phyloP scores from a whole-genome alignment of 2,888 invertebrate species.

The Notodonta dromedarius region DNA sequence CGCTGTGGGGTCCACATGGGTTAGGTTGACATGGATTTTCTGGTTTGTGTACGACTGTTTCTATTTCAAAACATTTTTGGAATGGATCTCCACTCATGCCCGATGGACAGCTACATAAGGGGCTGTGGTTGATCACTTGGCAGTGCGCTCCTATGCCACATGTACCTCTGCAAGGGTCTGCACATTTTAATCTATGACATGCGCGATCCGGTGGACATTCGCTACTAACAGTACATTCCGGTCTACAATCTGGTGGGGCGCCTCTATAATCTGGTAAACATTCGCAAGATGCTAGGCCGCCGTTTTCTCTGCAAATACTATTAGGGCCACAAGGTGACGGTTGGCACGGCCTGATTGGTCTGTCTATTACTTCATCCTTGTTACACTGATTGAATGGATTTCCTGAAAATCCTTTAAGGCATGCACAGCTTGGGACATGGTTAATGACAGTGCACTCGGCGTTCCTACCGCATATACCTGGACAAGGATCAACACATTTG shows the following conservation, averaged over 20 bases:
- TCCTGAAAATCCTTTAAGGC: slow-evolving; percentile 88
- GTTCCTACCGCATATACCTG: slow-evolving; percentile 92
- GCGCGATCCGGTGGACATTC: slow-evolving; percentile 91
- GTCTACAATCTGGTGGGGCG: slow-evolving; percentile 88
- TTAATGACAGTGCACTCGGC: slow-evolving; percentile 93
- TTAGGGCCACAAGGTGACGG: slow-evolving; percentile 91
- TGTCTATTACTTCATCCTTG: slow-evolving; percentile 56
- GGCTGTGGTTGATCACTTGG: slow-evolving; percentile 91
- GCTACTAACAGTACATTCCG: slow-evolving; percentile 90
- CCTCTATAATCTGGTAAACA: slow-evolving; percentile 88
- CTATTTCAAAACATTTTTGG: slow-evolving; percentile 78
- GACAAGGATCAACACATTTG: slow-evolving; percentile 94
- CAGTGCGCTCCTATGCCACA: slow-evolving; percentile 90
- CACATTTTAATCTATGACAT: slow-evolving; percentile 91
- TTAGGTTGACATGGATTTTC: slow-evolving; percentile 88
- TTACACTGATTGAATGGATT: slow-evolving; percentile 86
- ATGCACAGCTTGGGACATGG: slow-evolving; percentile 94
- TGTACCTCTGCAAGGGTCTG: slow-evolving; percentile 90
- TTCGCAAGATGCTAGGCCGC: slow-evolving; percentile 89
- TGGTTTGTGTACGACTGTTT: slow-evolving; percentile 44
- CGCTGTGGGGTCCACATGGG: slow-evolving; percentile 92
- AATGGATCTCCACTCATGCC: slow-evolving; percentile 88
- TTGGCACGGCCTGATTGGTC: slow-evolving; percentile 85
- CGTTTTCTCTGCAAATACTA: slow-evolving; percentile 89
- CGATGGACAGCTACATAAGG: slow-evolving; percentile 89